Base-by-base conservation (phyloP, 2,797 vertebrate species). In the Poeciliopsis infans region DNA sequence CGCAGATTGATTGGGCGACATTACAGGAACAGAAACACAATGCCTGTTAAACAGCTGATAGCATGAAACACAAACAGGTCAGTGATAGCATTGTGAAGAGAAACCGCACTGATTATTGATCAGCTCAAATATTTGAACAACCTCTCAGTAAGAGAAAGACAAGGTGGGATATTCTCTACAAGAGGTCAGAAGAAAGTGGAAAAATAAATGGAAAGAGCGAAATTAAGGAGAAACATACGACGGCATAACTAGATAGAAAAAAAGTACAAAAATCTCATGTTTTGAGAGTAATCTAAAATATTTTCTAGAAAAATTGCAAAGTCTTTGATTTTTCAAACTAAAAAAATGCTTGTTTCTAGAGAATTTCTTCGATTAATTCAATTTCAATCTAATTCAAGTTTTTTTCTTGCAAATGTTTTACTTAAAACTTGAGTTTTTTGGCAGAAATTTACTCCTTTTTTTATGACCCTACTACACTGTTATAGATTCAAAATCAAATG, bases 91-190 rank as follows among this genome's bases (percentile, higher is more conserved):
- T 85, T 93, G 86, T 85, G 82, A 51, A 47, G 61, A 41, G 49
- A 3, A 61, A 45, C n/a, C 28, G 72, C 72, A 41, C 64, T 25
- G 66, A 69, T 83, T 77, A 85, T 72, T 33, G 83, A 87, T 86
- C 33, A n/a, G 16, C 49, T 86, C 79, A 87, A 91, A 92, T 83
- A 93, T 92, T 91, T 87, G 79, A 72, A 73, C 18, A 76, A 57
- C 55, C 33, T 43, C 68, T 47, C 20, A 18, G 72, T 43, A 64
- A 68, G 64, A 68, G 23, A 83, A 72, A 49, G 76, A 77, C 23
- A 45, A 76, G 69, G 47, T 77, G 33, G 72, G 80, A 83, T 51
- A 20, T 70, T 76, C 68, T 66, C 80, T 66, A 71, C 18, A 71
- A 57, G 11, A 75, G 61, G 76, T 78, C 39, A 79, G 80, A 68